Conservation (phyloP, 2,113 vertebrate genomes). For the Ceyx margarethae region DNA sequence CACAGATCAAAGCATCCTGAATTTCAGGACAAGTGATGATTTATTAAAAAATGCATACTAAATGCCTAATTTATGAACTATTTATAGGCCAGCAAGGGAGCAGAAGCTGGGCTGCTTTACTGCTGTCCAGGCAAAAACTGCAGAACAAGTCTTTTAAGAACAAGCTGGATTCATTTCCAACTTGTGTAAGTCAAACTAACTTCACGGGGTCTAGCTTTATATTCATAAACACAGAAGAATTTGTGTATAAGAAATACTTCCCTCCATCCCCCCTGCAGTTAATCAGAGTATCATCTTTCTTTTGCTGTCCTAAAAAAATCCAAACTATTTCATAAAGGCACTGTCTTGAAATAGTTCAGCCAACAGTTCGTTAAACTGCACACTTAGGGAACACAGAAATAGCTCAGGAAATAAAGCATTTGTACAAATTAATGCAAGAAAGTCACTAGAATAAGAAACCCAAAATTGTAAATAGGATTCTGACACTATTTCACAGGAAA, state of each 20-base stretch:
- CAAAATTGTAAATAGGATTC: constrained; percentile 24
- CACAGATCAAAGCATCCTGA: constrained; percentile 19
- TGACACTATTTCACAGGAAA: neutral
- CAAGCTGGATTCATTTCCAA: neutral
- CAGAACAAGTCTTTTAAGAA: constrained; percentile 7
- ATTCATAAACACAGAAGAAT: neutral
- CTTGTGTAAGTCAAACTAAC: neutral
- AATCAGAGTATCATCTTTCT: neutral
- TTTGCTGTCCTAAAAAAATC: neutral
- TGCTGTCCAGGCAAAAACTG: neutral
- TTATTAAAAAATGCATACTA: constrained; percentile 23
- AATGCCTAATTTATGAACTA: constrained; percentile 37
- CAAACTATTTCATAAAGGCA: neutral
- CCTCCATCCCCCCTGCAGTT: neutral
- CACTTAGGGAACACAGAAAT: neutral
- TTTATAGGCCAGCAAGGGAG: constrained; percentile 12
- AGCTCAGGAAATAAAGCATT: neutral
- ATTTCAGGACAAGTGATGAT: constrained; percentile 6
- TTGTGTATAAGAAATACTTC: constrained; percentile 28
- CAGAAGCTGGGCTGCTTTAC: neutral
- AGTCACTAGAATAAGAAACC: neutral
- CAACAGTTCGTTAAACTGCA: neutral
- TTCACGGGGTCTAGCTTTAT: neutral
- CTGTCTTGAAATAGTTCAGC: neutral
- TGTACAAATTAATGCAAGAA: constrained; percentile 19